Conservation (phyloP, 2,797 vertebrate genomes). For the Labroides dimidiatus region DNA sequence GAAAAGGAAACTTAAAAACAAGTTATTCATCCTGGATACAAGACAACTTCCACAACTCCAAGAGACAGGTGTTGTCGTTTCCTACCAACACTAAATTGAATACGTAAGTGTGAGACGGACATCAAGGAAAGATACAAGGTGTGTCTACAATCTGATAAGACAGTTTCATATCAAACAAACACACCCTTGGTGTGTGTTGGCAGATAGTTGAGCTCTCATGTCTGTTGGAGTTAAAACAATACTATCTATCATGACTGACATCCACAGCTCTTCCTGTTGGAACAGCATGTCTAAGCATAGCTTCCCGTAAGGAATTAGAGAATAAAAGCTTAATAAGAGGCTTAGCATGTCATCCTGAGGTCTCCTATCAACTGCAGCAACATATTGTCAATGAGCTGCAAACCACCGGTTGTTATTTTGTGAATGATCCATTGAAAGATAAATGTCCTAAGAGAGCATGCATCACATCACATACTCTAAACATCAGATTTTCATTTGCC, state of each 20-base stretch:
- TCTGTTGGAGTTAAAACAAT: slow-evolving; percentile 1
- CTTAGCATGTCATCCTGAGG: slow-evolving; percentile 12
- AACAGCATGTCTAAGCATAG: slow-evolving; percentile 3
- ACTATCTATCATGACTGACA: not conserved
- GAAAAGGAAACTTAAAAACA: not conserved
- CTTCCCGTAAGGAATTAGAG: not conserved
- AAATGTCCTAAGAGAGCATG: slow-evolving; percentile 29
- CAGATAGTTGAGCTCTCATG: slow-evolving; percentile 3
- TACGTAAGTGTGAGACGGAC: not conserved
- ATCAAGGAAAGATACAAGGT: slow-evolving; percentile 12
- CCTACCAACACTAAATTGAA: not conserved
- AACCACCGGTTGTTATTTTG: slow-evolving; percentile 42
- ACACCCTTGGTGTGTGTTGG: not conserved
- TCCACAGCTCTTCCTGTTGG: not conserved
- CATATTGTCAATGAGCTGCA: slow-evolving; percentile 9
- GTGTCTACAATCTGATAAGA: slow-evolving; percentile 41
- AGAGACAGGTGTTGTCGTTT: not conserved
- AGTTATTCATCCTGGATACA: not conserved
- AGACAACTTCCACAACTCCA: not conserved
- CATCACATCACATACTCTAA: slow-evolving; percentile 15
- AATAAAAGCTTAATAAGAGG: slow-evolving; percentile 32
- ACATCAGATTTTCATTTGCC: slow-evolving; percentile 41
- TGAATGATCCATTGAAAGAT: slow-evolving; percentile 49
- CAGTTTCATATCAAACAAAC: slow-evolving; percentile 26
- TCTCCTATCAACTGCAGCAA: slow-evolving; percentile 23